These are phyloP conservation scores for Pseudopleuronectes americanus DNA, from an alignment of 2,797 vertebrate genomes.

Conservation along the genomic window DNA sequence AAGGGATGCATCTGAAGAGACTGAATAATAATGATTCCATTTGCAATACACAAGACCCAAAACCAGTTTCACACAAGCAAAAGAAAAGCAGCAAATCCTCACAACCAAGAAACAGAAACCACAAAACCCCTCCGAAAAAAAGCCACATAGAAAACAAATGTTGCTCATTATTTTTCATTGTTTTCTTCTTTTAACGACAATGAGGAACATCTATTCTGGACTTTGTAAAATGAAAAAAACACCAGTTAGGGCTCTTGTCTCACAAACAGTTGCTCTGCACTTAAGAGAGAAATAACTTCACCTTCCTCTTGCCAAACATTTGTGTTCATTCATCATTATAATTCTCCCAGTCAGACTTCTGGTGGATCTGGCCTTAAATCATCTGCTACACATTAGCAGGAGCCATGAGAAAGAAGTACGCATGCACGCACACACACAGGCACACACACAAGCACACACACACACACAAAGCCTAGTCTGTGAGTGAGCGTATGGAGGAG, in stretches of 20 bases:
- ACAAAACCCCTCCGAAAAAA: not conserved
- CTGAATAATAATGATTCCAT: not conserved
- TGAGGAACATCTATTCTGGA: not conserved
- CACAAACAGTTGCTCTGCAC: constrained; percentile 6
- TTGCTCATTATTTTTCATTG: not conserved
- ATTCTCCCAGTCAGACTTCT: constrained; percentile 65
- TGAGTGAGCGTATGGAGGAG: constrained; percentile 65
- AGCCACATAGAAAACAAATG: not conserved
- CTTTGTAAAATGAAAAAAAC: not conserved
- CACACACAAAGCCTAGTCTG: constrained; percentile 62
- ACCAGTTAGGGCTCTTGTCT: not conserved
- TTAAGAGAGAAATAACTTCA: constrained; percentile 19
- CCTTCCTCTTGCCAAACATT: constrained; percentile 57
- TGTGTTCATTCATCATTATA: constrained; percentile 70
- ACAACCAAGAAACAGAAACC: not conserved
- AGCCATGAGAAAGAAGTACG: constrained; percentile 58
- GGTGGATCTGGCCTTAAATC: constrained; percentile 68
- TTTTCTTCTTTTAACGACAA: not conserved
- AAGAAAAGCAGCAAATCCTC: not conserved
- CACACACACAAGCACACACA: constrained; percentile 14
- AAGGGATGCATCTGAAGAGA: too few relatives aligned
- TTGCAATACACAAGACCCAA: not conserved
- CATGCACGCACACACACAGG: constrained; percentile 22
- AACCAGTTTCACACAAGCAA: not conserved
- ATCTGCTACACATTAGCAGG: constrained; percentile 82